phyloP scores from a whole-genome alignment of 2,888 invertebrate species.

The Dolomedes plantarius region DNA sequence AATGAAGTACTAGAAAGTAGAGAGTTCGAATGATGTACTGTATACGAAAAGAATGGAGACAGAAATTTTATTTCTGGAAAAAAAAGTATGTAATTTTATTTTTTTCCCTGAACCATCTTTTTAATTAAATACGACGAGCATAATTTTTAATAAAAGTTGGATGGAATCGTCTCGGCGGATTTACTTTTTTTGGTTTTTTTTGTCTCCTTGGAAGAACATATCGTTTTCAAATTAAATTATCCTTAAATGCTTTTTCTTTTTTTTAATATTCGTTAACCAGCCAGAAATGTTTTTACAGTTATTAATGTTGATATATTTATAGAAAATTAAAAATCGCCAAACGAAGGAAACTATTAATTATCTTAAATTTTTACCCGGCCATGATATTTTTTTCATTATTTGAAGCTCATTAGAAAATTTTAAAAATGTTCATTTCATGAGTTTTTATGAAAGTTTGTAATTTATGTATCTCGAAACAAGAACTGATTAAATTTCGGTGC shows the following conservation, averaged over 20 bases:
- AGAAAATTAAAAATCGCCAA: too few relatives aligned
- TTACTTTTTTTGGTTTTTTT: background rate
- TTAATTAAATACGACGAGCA: conserved; percentile 5
- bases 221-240: background rate
- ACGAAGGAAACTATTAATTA: too few relatives aligned
- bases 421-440: too few relatives aligned
- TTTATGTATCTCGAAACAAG: too few relatives aligned
- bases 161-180: too few relatives aligned
- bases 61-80: background rate
- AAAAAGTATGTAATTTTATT: background rate
- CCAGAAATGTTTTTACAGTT: too few relatives aligned
- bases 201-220: background rate
- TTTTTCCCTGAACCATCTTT: background rate
- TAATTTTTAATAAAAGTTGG: background rate
- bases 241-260: background rate
- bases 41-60: background rate
- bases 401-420: too few relatives aligned
- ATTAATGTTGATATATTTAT: too few relatives aligned
- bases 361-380: too few relatives aligned
- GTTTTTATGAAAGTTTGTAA: too few relatives aligned
- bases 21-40: background rate
- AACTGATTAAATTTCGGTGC: too few relatives aligned
- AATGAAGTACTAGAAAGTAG: conserved; percentile 8
- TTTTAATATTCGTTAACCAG: background rate
- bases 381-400: too few relatives aligned